Conservation (phyloP, 2,888 invertebrate species). For the Scaptomyza cyrtandrae region DNA sequence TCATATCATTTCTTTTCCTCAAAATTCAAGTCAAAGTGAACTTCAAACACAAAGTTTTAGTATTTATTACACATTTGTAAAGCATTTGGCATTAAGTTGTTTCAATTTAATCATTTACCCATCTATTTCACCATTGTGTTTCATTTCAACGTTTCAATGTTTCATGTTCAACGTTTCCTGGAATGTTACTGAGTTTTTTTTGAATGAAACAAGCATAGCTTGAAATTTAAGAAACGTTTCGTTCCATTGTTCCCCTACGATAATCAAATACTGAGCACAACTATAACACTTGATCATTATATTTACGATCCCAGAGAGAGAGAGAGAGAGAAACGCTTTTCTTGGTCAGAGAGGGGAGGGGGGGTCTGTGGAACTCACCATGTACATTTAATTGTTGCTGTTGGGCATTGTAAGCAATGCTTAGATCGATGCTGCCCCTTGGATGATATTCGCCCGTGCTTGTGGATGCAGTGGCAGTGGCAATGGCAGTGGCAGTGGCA, state of each 20-base stretch:
- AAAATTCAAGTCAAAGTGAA: no score
- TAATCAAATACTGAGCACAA: no score
- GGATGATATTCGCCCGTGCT: slow-evolving; percentile 7
- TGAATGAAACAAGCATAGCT: no score
- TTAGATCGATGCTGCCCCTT: slow-evolving; percentile 87
- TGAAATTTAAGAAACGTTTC: not conserved
- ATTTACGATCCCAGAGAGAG: no score
- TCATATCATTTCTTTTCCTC: no score
- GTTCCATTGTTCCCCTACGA: not conserved
- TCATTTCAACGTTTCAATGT: not conserved
- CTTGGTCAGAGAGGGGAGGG: no score
- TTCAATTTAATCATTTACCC: not conserved
- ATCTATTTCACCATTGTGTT: not conserved
- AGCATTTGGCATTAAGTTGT: no score
- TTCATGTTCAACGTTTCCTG: not conserved
- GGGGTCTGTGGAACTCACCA: slow-evolving; percentile 86
- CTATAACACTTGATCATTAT: no score
- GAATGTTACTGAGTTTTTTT: no score
- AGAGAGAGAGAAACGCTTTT: no score
- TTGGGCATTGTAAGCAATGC: slow-evolving; percentile 85
- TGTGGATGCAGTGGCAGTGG: slow-evolving; percentile 1
- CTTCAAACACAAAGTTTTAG: no score
- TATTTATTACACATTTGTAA: no score
- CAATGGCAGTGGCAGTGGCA: slow-evolving; percentile 70
- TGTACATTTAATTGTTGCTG: slow-evolving; percentile 88